Conservation (phyloP, 1,140 invertebrate species). For the Arion vulgaris region DNA sequence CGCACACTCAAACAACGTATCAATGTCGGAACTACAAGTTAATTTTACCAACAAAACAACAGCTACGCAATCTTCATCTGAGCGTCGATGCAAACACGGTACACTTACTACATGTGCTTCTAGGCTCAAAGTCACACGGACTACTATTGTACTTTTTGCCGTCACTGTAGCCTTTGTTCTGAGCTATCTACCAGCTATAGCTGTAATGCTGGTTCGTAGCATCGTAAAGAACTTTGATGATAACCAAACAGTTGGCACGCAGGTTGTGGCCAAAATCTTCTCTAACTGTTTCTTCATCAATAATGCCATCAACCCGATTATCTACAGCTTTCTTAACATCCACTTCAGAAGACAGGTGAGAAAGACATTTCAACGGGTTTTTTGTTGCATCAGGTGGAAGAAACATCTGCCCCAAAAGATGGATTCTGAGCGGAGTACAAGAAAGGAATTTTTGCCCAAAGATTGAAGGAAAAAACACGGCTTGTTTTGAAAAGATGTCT, state of each 20-base stretch:
- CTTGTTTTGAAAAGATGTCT: too few species aligned
- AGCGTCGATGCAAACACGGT: slow-evolving; percentile 27
- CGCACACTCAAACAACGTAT: slow-evolving; percentile 8
- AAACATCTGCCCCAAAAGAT: slow-evolving; percentile 40
- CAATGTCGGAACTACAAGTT: slow-evolving; percentile 27
- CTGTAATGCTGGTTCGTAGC: slow-evolving; percentile 54
- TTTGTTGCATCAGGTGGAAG: slow-evolving; percentile 42
- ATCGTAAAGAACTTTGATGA: slow-evolving; percentile 49
- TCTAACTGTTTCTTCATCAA: slow-evolving; percentile 67
- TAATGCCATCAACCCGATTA: slow-evolving; percentile 68
- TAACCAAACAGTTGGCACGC: slow-evolving; percentile 39
- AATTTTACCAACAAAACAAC: not conserved
- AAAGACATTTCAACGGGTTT: slow-evolving; percentile 43
- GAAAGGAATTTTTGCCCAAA: slow-evolving; percentile 44
- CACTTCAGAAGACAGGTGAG: slow-evolving; percentile 58
- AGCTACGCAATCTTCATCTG: not conserved
- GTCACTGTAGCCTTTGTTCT: slow-evolving; percentile 61
- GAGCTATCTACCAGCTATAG: slow-evolving; percentile 56
- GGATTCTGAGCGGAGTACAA: slow-evolving; percentile 50
- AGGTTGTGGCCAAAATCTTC: slow-evolving; percentile 58
- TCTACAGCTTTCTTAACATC: slow-evolving; percentile 68
- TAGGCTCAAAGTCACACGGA: slow-evolving; percentile 53
- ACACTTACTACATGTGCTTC: slow-evolving; percentile 41
- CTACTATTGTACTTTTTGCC: slow-evolving; percentile 58
- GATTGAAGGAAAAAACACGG: slow-evolving; percentile 27